phyloP scores from a whole-genome alignment of 1,140 invertebrate species.

The Drosophila ficusphila region DNA sequence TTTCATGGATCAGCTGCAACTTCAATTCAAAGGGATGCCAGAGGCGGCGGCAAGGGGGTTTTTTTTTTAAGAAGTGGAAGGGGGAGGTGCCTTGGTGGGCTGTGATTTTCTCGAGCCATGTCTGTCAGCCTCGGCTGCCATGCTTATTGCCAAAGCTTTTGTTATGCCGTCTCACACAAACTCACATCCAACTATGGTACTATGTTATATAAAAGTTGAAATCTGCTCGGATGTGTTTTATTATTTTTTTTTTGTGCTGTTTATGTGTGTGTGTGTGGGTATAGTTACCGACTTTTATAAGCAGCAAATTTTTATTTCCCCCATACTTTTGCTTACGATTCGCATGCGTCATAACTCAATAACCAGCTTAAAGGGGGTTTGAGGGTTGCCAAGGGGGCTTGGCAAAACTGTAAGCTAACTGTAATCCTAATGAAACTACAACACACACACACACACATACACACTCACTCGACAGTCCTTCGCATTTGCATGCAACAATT shows the following conservation, averaged over 20 bases:
- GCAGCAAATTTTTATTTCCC: conserved; percentile 76
- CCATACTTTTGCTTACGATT: conserved; percentile 64
- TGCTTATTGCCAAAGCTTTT: conserved; percentile 74
- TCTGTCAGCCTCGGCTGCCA: conserved; percentile 46
- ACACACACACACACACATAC: conserved; percentile 58
- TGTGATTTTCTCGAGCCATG: conserved; percentile 62
- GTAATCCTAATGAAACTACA: conserved; percentile 84
- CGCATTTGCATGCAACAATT: conserved; percentile 82
- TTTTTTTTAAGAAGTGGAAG: too few relatives aligned
- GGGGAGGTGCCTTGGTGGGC: conserved; percentile 12
- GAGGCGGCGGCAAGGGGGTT: not conserved
- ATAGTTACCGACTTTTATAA: conserved; percentile 76
- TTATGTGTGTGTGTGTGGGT: conserved; percentile 22
- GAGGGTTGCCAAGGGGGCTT: conserved; percentile 11
- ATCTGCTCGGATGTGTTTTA: conserved; percentile 34
- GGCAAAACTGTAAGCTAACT: conserved; percentile 71
- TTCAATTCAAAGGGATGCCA: conserved; percentile 66
- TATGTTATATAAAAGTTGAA: conserved; percentile 49
- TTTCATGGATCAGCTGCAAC: conserved; percentile 83
- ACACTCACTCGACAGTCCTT: conserved; percentile 28
- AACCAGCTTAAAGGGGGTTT: conserved; percentile 47
- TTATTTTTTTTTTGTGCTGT: conserved; percentile 3
- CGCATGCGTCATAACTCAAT: conserved; percentile 83
- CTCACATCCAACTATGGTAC: conserved; percentile 35
- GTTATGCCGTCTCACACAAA: conserved; percentile 59